Evolutionary conservation across 1,140 invertebrate genomes (phyloP).

Genomic region (Hydropsyche tenuis): DNA sequence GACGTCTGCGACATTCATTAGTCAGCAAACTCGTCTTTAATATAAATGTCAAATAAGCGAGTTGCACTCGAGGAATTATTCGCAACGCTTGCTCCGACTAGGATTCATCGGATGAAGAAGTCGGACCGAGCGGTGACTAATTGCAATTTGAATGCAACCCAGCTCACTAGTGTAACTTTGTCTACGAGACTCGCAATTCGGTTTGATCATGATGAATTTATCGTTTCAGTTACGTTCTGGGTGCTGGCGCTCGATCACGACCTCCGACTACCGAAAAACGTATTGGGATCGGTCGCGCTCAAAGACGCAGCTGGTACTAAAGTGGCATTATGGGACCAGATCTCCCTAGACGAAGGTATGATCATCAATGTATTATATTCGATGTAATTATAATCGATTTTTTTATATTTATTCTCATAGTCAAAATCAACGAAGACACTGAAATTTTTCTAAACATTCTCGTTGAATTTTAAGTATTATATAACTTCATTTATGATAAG

Average conservation of each 20-base stretch:
- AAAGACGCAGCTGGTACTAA: constrained; percentile 68
- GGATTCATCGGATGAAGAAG: constrained; percentile 31
- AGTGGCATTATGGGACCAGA: constrained; percentile 69
- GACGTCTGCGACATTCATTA: too few species aligned
- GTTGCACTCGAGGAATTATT: neutral
- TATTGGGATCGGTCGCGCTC: constrained; percentile 65
- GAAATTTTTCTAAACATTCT: too few species aligned
- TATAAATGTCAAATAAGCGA: constrained; percentile 7
- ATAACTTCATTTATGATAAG: too few species aligned
- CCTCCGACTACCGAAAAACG: constrained; percentile 63
- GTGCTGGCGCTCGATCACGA: constrained; percentile 69
- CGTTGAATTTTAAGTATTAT: too few species aligned
- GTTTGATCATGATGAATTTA: constrained; percentile 9
- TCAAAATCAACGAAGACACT: too few species aligned
- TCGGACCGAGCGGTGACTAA: constrained; percentile 38
- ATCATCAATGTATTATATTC: too few species aligned
- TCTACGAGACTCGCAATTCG: neutral
- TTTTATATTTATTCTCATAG: too few species aligned
- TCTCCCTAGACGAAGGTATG: constrained; percentile 65
- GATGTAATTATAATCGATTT: too few species aligned
- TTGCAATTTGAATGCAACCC: constrained; percentile 35
- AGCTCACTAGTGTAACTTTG: constrained; percentile 15
- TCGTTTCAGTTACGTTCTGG: constrained; percentile 68
- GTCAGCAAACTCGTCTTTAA: neutral
- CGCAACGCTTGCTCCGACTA: neutral